Percentiles rank a stretch among this genome's conserved stretches.
Evolutionary conservation across 2,113 vertebrate species (phyloP).

Genomic region (Syngnathus scovelli): DNA sequence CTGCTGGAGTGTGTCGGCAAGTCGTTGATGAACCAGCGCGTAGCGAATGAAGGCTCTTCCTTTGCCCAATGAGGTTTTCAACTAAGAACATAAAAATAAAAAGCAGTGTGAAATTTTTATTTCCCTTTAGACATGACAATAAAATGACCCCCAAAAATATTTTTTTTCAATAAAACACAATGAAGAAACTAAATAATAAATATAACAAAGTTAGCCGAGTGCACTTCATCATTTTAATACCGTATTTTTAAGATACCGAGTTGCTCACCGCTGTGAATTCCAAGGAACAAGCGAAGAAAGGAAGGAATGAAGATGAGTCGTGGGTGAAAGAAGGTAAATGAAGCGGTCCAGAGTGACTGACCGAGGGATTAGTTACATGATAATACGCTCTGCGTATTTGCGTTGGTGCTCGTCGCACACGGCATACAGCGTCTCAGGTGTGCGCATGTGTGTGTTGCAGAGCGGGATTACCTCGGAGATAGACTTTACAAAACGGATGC

Average conservation of each 20-base stretch:
- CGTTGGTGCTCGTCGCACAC: constrained; percentile 21
- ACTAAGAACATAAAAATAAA: constrained; percentile 59
- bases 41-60: constrained; percentile 93
- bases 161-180: background rate
- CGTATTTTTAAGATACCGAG: background rate
- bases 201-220: no score
- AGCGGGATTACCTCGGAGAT: constrained; percentile 83
- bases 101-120: background rate
- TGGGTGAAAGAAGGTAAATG: constrained; percentile 12
- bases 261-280: constrained; percentile 45
- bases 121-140: background rate
- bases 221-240: no score
- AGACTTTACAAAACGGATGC: constrained; percentile 93
- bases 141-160: background rate
- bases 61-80: constrained; percentile 91
- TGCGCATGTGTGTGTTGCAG: constrained; percentile 16
- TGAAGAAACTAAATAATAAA: background rate
- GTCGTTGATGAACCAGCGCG: constrained; percentile 88
- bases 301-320: constrained; percentile 8
- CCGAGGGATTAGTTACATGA: constrained; percentile 38
- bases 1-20: constrained; percentile 93
- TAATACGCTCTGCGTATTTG: constrained; percentile 26
- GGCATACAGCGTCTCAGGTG: constrained; percentile 8
- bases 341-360: constrained; percentile 32
- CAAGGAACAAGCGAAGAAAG: constrained; percentile 16